Percentiles rank a stretch among this genome's conserved stretches.
Conservation (phyloP, 2,797 vertebrate species). For the Rhabdomys pumilio region DNA sequence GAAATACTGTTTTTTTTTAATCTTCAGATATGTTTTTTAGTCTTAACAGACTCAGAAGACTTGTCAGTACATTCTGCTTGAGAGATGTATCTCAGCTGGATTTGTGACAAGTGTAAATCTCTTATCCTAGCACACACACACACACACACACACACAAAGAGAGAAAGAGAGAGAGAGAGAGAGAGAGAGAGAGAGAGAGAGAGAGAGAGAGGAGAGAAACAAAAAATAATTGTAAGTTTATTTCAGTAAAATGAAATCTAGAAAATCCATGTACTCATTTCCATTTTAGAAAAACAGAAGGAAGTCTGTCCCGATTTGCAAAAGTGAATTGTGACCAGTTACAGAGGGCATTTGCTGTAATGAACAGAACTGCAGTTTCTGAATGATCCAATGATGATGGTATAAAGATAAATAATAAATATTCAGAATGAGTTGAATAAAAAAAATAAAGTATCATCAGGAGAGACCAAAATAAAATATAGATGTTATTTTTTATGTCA, state of each 20-base stretch:
- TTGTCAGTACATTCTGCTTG: not conserved
- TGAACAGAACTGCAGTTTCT: not conserved
- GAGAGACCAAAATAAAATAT: not conserved
- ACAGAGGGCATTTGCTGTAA: not conserved
- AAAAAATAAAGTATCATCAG: not conserved
- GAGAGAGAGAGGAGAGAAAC: no score
- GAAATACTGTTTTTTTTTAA: not conserved
- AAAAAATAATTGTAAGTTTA: not conserved
- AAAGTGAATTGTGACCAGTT: conserved; percentile 29
- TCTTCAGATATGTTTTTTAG: not conserved
- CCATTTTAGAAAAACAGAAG: conserved; percentile 21
- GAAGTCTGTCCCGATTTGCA: not conserved
- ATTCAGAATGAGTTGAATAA: conserved; percentile 10
- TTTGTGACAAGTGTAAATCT: not conserved
- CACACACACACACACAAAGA: no score
- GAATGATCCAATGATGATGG: not conserved
- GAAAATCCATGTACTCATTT: conserved; percentile 3
- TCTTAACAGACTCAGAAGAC: not conserved
- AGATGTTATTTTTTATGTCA: not conserved
- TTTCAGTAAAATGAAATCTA: conserved; percentile 16
- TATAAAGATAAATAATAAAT: not conserved
- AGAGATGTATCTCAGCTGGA: not conserved
- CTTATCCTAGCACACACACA: no score
- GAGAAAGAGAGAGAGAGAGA: no score
- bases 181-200: no score